A percentile compares a stretch with the other conserved stretches of the same genome.
Evolutionary conservation across 2,797 vertebrate species (phyloP).

Genomic region (Cyprinodon diabolis): DNA sequence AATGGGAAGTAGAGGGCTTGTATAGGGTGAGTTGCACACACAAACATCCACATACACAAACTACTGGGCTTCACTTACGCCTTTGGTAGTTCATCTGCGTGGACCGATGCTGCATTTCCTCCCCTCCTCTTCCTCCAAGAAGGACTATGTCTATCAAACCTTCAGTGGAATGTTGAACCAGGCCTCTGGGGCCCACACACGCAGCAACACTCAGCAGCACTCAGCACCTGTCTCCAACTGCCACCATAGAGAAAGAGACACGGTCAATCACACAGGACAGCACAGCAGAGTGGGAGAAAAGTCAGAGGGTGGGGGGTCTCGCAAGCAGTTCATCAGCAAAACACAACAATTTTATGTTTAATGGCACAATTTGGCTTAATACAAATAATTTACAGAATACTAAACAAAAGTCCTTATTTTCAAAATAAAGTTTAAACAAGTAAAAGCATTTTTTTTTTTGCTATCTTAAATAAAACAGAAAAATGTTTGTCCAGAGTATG

Average conservation of each 20-base stretch:
- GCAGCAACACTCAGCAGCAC: conserved; percentile 76
- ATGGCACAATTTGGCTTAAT: neutral
- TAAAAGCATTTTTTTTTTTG: neutral
- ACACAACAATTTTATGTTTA: conserved; percentile 3
- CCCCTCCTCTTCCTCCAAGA: conserved; percentile 38
- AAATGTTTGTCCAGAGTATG: neutral
- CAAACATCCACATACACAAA: neutral
- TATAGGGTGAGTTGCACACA: conserved; percentile 16
- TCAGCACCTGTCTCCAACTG: conserved; percentile 78
- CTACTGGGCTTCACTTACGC: conserved; percentile 57
- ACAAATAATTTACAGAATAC: neutral
- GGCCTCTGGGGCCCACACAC: conserved; percentile 71
- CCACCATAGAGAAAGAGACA: conserved; percentile 60
- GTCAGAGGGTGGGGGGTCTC: conserved; percentile 39
- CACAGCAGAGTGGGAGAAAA: conserved; percentile 45
- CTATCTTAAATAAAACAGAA: neutral
- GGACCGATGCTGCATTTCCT: conserved; percentile 16
- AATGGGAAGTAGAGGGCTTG: conserved; percentile 66
- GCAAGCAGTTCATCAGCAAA: conserved; percentile 52
- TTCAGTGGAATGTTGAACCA: conserved; percentile 71
- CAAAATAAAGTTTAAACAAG: no score
- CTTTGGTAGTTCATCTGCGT: conserved; percentile 26
- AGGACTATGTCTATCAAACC: conserved; percentile 69
- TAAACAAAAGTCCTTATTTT: neutral
- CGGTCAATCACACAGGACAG: conserved; percentile 67